phyloP scores from a whole-genome alignment of 2,113 vertebrate species.

The Archocentrus centrarchus region DNA sequence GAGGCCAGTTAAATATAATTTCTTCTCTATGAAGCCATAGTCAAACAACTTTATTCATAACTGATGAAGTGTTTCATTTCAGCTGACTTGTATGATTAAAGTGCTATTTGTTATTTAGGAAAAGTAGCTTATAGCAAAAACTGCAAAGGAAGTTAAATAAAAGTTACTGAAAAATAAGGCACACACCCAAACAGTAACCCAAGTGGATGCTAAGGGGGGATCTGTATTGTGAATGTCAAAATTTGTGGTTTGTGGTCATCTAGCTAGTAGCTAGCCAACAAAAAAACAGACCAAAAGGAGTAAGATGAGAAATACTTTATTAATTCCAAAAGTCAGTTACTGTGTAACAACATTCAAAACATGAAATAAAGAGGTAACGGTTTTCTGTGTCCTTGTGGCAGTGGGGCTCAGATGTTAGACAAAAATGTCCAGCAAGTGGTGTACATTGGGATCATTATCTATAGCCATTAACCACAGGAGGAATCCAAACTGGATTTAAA shows the following conservation, averaged over 20 bases:
- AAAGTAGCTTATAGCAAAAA: not conserved
- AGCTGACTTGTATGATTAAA: not conserved
- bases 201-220: no score
- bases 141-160: not conserved
- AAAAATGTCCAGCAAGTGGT: no score
- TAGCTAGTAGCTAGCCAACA: no score
- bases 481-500: no score
- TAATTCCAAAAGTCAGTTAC: not conserved
- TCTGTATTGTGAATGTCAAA: not conserved
- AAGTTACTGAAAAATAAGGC: not conserved
- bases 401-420: no score
- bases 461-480: no score
- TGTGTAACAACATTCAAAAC: not conserved
- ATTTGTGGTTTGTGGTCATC: not conserved
- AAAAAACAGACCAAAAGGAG: not conserved
- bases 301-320: not conserved
- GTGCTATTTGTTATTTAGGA: not conserved
- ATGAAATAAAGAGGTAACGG: no score
- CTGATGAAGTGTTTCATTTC: not conserved
- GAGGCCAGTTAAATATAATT: conserved; percentile 16
- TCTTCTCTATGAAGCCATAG: not conserved
- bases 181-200: no score
- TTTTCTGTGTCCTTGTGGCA: no score
- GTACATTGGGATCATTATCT: no score
- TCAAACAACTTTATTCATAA: not conserved